Base-by-base conservation (phyloP, 2,888 invertebrate genomes). In the Dendrolimus pini region DNA sequence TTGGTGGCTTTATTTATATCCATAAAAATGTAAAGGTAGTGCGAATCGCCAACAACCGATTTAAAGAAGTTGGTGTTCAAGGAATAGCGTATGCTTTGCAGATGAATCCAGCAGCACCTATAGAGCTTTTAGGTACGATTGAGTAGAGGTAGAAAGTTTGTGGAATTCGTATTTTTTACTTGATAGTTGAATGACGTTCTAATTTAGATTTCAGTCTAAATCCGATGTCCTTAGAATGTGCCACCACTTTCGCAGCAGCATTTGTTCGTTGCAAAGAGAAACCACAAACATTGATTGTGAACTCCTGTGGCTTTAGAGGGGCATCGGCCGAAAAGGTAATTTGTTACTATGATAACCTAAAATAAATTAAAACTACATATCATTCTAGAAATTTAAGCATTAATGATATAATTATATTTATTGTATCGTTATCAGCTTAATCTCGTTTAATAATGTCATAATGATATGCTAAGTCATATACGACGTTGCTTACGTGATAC, bases 181-280 rank as follows among this genome's bases (percentile, higher is more conserved):
- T 18, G 18, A 47, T 42, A 42, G 41, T 30, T 55, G 54, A 59
- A 14, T 54, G 52, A 42, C 55, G 42, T 59, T 52, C 54, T 14
- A 53, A 41, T 58, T 55, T 41, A 91, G 91, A 94, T 83, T 82
- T 94, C 62, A 91, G 93, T 64, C 73, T 94, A 59, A 94, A 94
- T 71, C 93, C 93, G 8, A 83, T 94, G 78, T 87, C 91, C 2
- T 83, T 93, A 54, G 85, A 89, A 9, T 94, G 94, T 56, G 92
- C 92, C 1, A 91, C 92, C 61, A 92, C 89, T 66, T 89, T 93
- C 61, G 90, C 93, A 41, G 89, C 93, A 52, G 92, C 92, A 1
- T 82, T 93, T 59, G 92, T 93, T 8, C 86, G 93, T 41, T 90
- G 88, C 68, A 91, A 89, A 55, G 83, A 85, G 57, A 92, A 91